These are phyloP conservation scores for Sarcophaga subvicina DNA, from an alignment of 2,888 invertebrate genomes.

Conservation along the genomic window DNA sequence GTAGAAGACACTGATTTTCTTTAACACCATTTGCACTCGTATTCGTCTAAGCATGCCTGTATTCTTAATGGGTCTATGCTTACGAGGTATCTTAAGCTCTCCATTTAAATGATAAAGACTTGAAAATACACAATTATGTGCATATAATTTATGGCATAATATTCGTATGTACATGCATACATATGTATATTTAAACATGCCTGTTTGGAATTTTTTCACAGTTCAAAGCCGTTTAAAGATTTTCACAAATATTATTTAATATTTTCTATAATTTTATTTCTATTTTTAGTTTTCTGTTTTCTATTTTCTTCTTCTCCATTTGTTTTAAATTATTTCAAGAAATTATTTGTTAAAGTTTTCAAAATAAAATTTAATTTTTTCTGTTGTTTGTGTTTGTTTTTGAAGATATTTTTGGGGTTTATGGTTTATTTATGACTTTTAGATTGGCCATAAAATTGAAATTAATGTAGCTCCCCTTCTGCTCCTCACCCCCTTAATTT, in stretches of 20 bases:
- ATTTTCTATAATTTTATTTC: not conserved
- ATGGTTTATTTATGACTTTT: not conserved
- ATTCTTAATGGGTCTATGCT: slow-evolving; percentile 6
- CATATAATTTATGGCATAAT: slow-evolving; percentile 58
- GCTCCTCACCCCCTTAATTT: not conserved
- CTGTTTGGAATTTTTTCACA: slow-evolving; percentile 40
- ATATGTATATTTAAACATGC: slow-evolving; percentile 28
- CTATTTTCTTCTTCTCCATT: not conserved
- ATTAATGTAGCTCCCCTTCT: not conserved
- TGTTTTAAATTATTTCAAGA: too few species aligned
- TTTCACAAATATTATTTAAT: slow-evolving; percentile 31
- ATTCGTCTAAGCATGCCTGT: not conserved
- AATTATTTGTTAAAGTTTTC: not conserved
- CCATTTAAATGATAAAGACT: slow-evolving; percentile 58
- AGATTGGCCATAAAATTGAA: slow-evolving; percentile 19
- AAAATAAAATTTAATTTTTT: not conserved
- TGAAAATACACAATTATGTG: slow-evolving; percentile 53
- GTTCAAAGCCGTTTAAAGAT: slow-evolving; percentile 47
- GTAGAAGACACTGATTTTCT: not conserved
- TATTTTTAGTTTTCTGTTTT: not conserved
- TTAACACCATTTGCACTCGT: too few species aligned
- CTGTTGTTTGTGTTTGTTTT: not conserved
- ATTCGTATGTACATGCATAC: not conserved
- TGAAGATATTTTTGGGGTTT: not conserved
- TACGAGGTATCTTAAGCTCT: slow-evolving; percentile 1